phyloP scores from a whole-genome alignment of 2,797 vertebrate genomes.

The Falco peregrinus region DNA sequence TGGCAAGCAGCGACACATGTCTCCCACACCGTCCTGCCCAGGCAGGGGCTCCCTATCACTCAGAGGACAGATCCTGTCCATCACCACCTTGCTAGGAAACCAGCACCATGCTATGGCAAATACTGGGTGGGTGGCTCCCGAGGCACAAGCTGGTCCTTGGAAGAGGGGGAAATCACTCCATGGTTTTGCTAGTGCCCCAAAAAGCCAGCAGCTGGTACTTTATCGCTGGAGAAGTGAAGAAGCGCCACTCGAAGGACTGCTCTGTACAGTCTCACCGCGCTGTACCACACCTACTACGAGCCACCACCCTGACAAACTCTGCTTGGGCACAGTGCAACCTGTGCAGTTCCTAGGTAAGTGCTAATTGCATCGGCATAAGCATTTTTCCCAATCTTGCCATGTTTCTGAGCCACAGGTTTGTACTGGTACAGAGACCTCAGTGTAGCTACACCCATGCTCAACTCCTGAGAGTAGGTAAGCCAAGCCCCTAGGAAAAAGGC shows the following conservation, averaged over 20 bases:
- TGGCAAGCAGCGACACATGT: neutral
- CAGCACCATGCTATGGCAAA: neutral
- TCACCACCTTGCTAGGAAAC: neutral
- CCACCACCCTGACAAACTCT: neutral
- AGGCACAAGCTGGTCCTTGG: neutral
- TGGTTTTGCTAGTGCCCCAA: neutral
- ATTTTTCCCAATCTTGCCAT: neutral
- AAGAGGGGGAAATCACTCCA: neutral
- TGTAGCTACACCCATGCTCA: neutral
- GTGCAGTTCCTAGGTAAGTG: neutral
- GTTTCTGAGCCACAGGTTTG: neutral
- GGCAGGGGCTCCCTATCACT: neutral
- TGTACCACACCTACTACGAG: neutral
- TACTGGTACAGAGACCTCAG: neutral
- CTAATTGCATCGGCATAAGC: neutral
- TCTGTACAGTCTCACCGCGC: neutral
- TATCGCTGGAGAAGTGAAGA: neutral
- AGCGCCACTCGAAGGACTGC: neutral
- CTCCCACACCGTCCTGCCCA: neutral
- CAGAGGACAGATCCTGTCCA: neutral
- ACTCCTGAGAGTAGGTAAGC: neutral
- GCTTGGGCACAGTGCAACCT: neutral
- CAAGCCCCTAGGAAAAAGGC: slow-evolving; percentile 32
- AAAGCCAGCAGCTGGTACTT: neutral
- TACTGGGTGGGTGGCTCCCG: neutral